A percentile compares a stretch with the other conserved stretches of the same genome.
These are phyloP conservation scores for Athene cunicularia DNA, from an alignment of 2,113 vertebrate genomes.

Conservation along the genomic window DNA sequence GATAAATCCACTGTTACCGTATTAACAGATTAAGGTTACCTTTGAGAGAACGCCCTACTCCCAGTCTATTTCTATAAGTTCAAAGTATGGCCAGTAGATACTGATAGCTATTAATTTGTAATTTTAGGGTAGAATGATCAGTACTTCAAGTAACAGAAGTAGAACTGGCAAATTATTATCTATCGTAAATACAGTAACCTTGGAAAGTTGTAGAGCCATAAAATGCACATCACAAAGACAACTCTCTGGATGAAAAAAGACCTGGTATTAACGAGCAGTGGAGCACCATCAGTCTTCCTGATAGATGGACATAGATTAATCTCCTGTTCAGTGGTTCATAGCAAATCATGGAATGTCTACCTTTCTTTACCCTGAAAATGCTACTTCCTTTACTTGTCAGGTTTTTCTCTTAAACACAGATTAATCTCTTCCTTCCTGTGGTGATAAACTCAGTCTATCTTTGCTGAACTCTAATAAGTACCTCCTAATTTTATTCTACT, in stretches of 20 bases:
- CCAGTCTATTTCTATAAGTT: neutral
- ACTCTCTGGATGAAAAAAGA: conserved; percentile 35
- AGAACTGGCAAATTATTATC: conserved; percentile 47
- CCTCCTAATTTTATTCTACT: neutral
- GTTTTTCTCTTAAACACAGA: conserved; percentile 15
- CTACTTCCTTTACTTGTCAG: neutral
- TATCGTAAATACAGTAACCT: conserved; percentile 46
- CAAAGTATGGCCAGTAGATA: neutral
- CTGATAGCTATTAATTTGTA: neutral
- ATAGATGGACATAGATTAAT: conserved; percentile 58
- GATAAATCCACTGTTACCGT: neutral
- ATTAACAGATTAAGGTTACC: neutral
- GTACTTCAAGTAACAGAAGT: neutral
- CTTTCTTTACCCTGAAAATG: neutral
- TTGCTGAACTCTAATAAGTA: neutral
- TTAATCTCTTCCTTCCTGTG: neutral
- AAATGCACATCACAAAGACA: conserved; percentile 46
- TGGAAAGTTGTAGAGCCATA: conserved; percentile 50
- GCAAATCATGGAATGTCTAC: conserved; percentile 40
- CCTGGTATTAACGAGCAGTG: neutral
- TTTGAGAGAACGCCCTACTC: neutral
- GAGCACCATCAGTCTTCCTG: conserved; percentile 44
- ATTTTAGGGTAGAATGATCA: neutral
- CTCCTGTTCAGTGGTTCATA: conserved; percentile 26
- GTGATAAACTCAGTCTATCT: neutral